These are phyloP conservation scores for Galeopterus variegatus DNA, from an alignment of 2,113 vertebrate genomes.

Conservation along the genomic window DNA sequence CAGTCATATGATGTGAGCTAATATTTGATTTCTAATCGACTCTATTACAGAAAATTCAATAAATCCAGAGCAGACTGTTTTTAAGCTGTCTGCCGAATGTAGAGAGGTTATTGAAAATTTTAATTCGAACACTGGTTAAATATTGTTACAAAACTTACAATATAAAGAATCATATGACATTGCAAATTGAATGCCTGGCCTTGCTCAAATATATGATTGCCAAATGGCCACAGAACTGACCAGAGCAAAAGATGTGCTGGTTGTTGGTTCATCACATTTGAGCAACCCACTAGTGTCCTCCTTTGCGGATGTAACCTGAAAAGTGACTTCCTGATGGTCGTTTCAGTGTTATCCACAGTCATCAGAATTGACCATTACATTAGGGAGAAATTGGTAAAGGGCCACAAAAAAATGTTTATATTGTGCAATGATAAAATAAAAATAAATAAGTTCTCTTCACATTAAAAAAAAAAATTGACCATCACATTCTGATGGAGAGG, in stretches of 20 bases:
- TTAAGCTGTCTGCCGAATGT: conserved; percentile 82
- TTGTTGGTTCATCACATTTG: conserved; percentile 80
- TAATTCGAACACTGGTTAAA: conserved; percentile 68
- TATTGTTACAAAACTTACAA: conserved; percentile 82
- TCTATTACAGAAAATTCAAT: conserved; percentile 74
- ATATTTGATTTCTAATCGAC: conserved; percentile 82
- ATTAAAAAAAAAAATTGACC: too few species aligned
- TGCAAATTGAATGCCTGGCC: conserved; percentile 81
- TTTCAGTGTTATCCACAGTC: conserved; percentile 87
- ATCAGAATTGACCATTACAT: conserved; percentile 76
- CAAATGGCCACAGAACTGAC: conserved; percentile 78
- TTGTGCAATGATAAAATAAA: too few species aligned
- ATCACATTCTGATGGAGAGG: conserved; percentile 69
- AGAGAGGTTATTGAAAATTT: conserved; percentile 65
- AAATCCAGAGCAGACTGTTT: conserved; percentile 79
- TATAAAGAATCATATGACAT: conserved; percentile 76
- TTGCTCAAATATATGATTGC: conserved; percentile 78
- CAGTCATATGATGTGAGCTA: conserved; percentile 53
- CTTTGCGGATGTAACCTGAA: conserved; percentile 90
- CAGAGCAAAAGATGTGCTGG: conserved; percentile 74
- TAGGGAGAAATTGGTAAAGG: too few species aligned
- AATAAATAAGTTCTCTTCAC: too few species aligned
- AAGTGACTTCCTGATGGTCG: conserved; percentile 89
- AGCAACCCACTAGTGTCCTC: conserved; percentile 88
- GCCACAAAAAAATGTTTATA: too few species aligned